These are phyloP conservation scores for Pseudopipra pipra DNA, from an alignment of 2,113 vertebrate genomes.

Conservation along the genomic window DNA sequence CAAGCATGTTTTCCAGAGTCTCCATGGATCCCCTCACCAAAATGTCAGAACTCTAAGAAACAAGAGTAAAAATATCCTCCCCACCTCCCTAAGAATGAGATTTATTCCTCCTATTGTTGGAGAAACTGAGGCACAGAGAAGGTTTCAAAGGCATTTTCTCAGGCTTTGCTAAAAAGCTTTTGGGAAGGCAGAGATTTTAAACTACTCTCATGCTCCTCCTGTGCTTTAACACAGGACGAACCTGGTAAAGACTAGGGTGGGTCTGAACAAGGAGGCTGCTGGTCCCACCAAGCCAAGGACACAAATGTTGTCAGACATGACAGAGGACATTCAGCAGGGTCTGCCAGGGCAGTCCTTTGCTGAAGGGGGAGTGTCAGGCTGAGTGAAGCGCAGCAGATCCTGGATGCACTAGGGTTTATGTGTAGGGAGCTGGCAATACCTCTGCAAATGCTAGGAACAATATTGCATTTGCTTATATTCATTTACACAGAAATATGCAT, in stretches of 20 bases:
- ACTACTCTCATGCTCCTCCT: background rate
- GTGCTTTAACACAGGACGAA: background rate
- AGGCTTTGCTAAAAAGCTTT: background rate
- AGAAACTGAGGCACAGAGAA: background rate
- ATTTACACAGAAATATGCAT: background rate
- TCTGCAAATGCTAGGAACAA: background rate
- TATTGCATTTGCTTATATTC: background rate
- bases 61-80: background rate
- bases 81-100: background rate
- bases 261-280: background rate
- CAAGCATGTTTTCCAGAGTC: background rate
- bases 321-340: background rate
- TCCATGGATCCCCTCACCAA: background rate
- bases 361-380: background rate
- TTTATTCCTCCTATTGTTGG: background rate
- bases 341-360: background rate
- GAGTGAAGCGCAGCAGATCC: background rate
- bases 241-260: background rate
- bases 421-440: background rate
- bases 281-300: background rate
- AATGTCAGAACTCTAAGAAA: background rate
- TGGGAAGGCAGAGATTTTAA: background rate
- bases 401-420: background rate
- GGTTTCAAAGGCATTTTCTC: background rate
- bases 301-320: fast-evolving